Percentiles rank a stretch among this genome's conserved stretches.
These are phyloP conservation scores for Sitobion miscanthi DNA, from an alignment of 1,140 invertebrate species.

Conservation along the genomic window DNA sequence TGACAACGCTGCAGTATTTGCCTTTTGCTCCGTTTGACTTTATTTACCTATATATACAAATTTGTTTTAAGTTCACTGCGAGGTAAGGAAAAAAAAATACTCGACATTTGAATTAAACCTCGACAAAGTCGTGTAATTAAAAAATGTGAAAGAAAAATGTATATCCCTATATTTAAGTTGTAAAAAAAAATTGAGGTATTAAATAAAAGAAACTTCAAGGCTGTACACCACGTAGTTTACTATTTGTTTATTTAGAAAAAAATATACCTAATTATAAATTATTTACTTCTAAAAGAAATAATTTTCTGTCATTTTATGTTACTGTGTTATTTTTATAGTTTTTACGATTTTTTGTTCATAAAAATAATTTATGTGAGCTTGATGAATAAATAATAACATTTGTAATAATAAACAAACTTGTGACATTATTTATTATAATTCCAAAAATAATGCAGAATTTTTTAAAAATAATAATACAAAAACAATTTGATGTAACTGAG, in stretches of 20 bases:
- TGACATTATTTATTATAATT: not conserved
- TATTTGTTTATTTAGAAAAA: not conserved
- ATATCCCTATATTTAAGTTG: not conserved
- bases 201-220: not conserved
- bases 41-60: not conserved
- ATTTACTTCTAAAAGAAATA: not conserved
- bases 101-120: conserved; percentile 20
- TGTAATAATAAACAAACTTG: not conserved
- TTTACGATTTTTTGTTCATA: not conserved
- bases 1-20: not conserved
- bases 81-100: conserved; percentile 8
- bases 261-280: not conserved
- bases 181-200: not conserved
- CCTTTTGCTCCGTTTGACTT: not conserved
- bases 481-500: not conserved
- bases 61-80: not conserved
- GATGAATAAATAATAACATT: not conserved
- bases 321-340: not conserved
- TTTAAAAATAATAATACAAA: not conserved
- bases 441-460: not conserved
- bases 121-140: not conserved
- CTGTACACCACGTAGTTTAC: not conserved
- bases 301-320: not conserved
- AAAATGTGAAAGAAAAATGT: not conserved
- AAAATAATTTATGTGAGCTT: not conserved